These are phyloP conservation scores for Andrena cerasifolii DNA, from an alignment of 1,140 invertebrate genomes.

Conservation along the genomic window DNA sequence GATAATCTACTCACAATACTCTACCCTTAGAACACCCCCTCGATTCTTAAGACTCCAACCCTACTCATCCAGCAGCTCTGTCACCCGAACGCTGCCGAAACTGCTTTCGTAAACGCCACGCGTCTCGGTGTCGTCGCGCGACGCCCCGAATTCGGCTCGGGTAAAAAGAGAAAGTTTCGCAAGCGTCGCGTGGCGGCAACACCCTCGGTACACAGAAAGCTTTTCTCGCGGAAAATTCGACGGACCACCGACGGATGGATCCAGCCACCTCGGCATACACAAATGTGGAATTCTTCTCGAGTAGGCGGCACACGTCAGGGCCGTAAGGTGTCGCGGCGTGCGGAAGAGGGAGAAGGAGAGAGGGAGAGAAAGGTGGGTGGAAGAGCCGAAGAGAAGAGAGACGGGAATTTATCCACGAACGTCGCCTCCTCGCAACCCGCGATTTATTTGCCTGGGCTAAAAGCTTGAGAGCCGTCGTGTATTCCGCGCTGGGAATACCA, in stretches of 20 bases:
- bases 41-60: too few relatives aligned
- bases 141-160: not conserved
- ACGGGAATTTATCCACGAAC: slow-evolving; percentile 55
- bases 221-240: slow-evolving; percentile 22
- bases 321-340: slow-evolving; percentile 31
- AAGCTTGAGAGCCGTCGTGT: slow-evolving; percentile 64
- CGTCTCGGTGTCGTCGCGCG: too few relatives aligned
- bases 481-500: slow-evolving; percentile 61
- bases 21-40: too few relatives aligned
- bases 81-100: too few relatives aligned
- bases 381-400: slow-evolving; percentile 41
- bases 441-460: slow-evolving; percentile 68
- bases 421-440: slow-evolving; percentile 56
- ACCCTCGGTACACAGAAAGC: not conserved
- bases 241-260: not conserved
- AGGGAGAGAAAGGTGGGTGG: too few relatives aligned
- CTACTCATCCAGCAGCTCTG: too few relatives aligned
- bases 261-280: slow-evolving; percentile 20
- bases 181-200: not conserved
- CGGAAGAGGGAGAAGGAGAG: not conserved
- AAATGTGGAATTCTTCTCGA: slow-evolving; percentile 50
- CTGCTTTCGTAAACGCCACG: too few relatives aligned
- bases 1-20: too few relatives aligned
- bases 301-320: slow-evolving; percentile 57
- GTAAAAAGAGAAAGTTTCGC: not conserved